Conservation (phyloP, 2,113 vertebrate genomes). For the Hemibagrus wyckioides region DNA sequence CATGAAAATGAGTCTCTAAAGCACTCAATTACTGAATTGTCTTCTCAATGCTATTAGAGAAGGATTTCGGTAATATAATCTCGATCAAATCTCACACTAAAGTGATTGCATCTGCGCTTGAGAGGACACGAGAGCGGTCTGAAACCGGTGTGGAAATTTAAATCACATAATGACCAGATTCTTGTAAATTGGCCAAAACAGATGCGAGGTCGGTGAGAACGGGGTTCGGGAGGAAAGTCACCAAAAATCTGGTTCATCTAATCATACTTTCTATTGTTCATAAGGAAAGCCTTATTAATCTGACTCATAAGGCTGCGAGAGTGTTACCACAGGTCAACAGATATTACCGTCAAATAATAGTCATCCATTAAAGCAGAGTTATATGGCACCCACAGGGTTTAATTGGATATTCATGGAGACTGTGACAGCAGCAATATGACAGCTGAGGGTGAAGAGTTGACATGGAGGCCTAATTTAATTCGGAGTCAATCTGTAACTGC, state of each 20-base stretch:
- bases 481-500: constrained; percentile 14
- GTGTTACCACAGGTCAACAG: constrained; percentile 26
- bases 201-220: not conserved
- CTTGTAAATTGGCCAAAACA: not conserved
- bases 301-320: not conserved
- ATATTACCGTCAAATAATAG: constrained; percentile 32
- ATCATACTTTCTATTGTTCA: not conserved
- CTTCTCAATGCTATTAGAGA: not conserved
- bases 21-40: not conserved
- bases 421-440: constrained; percentile 3
- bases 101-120: not conserved
- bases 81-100: not conserved
- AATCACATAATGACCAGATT: not conserved
- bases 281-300: constrained; percentile 17
- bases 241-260: not conserved
- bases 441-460: constrained; percentile 35
- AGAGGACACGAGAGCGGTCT: not conserved
- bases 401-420: constrained; percentile 35
- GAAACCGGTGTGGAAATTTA: not conserved
- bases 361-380: constrained; percentile 15
- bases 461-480: constrained; percentile 39
- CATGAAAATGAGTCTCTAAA: not conserved
- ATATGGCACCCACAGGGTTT: not conserved
- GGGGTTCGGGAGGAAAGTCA: not conserved
- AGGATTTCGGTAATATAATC: not conserved